A percentile compares a stretch with the other conserved stretches of the same genome.
phyloP scores from a whole-genome alignment of 2,113 vertebrate genomes.

The Phaetusa simplex region DNA sequence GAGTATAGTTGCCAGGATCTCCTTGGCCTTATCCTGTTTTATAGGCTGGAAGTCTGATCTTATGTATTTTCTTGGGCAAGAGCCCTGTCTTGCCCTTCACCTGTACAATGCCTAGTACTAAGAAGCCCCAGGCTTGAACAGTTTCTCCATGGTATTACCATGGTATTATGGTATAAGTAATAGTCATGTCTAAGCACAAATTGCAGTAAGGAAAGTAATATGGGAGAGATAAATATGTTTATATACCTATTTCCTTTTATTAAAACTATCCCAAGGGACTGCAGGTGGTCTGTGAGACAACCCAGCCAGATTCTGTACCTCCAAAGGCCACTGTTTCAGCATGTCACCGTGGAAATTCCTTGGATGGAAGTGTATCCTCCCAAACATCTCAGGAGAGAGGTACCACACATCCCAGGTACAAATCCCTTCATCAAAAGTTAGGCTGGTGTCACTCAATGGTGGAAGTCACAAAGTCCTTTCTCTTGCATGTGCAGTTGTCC shows the following conservation, averaged over 20 bases:
- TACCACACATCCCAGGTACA: conserved; percentile 87
- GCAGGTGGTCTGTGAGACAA: conserved; percentile 91
- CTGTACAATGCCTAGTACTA: not conserved
- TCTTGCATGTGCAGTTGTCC: not conserved
- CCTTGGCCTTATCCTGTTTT: not conserved
- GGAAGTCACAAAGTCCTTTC: not conserved
- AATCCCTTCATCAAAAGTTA: not conserved
- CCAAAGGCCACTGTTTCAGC: conserved; percentile 81
- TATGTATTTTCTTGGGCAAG: not conserved
- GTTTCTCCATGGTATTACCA: not conserved
- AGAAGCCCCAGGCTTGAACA: not conserved
- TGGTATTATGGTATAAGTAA: not conserved
- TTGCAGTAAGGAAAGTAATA: not conserved
- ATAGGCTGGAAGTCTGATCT: not conserved
- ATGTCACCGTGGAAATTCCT: conserved; percentile 91
- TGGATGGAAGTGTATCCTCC: conserved; percentile 89
- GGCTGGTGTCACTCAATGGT: not conserved
- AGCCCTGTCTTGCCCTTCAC: not conserved
- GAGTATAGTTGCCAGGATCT: not conserved
- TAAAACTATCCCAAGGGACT: conserved; percentile 77
- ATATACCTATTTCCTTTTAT: not conserved
- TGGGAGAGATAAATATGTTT: not conserved
- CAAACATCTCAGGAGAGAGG: conserved; percentile 83
- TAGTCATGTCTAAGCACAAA: not conserved
- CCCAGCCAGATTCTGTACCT: conserved; percentile 82